These are phyloP conservation scores for Anagrus nilaparvatae DNA, from an alignment of 1,140 invertebrate species.

Conservation along the genomic window DNA sequence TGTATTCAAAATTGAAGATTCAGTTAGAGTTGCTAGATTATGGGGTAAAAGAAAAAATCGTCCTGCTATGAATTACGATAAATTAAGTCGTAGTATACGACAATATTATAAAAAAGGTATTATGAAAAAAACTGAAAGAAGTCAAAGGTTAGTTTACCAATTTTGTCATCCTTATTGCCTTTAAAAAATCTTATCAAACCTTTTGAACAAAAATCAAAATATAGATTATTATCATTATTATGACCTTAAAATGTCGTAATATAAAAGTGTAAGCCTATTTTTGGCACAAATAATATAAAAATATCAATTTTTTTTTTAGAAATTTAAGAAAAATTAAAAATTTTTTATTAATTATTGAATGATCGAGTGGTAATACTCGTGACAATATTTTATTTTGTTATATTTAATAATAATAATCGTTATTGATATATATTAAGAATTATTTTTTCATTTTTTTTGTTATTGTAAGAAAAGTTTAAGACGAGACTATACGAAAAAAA, in stretches of 20 bases:
- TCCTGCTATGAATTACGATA: slow-evolving; percentile 99
- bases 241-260: background rate
- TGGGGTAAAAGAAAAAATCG: slow-evolving; percentile 98
- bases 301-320: too few species aligned
- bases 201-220: background rate
- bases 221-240: background rate
- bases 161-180: slow-evolving; percentile 92
- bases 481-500: slow-evolving; percentile 14
- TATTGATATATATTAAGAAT: background rate
- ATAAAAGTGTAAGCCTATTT: background rate
- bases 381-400: slow-evolving; percentile 16
- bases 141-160: slow-evolving; percentile 96
- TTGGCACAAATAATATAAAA: too few species aligned
- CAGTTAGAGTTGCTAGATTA: slow-evolving; percentile 84
- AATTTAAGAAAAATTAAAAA: background rate
- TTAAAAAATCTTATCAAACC: slow-evolving; percentile 40
- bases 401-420: slow-evolving; percentile 15
- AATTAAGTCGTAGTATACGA: slow-evolving; percentile 90
- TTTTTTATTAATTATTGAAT: slow-evolving; percentile 16
- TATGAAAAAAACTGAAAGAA: slow-evolving; percentile 98
- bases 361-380: slow-evolving; percentile 39
- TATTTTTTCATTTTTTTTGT: slow-evolving; percentile 11
- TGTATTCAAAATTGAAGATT: slow-evolving; percentile 99
- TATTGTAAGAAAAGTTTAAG: slow-evolving; percentile 17
- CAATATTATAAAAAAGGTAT: slow-evolving; percentile 99